These are phyloP conservation scores for Sturnus vulgaris DNA, from an alignment of 2,113 vertebrate species.

Conservation along the genomic window DNA sequence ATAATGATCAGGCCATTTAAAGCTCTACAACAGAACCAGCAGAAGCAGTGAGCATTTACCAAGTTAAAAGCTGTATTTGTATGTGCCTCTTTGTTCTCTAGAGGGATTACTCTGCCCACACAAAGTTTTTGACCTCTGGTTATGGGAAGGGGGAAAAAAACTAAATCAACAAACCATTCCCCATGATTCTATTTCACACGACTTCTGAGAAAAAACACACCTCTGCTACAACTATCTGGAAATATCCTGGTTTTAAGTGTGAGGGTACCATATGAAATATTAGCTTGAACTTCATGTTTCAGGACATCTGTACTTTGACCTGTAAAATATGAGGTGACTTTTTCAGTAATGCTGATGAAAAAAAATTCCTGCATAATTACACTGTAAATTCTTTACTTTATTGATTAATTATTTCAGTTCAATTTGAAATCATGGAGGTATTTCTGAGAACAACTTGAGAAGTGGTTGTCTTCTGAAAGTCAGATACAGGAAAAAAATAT, in stretches of 20 bases:
- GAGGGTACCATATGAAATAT: background rate
- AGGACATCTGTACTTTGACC: background rate
- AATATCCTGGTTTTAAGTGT: background rate
- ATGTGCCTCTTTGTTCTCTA: background rate
- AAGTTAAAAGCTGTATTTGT: background rate
- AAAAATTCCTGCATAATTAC: background rate
- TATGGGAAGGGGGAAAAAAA: background rate
- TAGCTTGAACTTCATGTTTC: background rate
- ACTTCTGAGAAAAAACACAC: background rate
- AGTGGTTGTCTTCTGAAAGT: background rate
- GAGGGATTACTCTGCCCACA: background rate
- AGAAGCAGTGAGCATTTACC: background rate
- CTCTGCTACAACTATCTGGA: background rate
- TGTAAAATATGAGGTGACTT: background rate
- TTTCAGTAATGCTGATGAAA: background rate
- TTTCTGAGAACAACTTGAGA: background rate
- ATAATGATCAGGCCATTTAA: background rate
- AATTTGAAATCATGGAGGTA: background rate
- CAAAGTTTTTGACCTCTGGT: background rate
- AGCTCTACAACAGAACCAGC: background rate
- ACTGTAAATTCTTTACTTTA: background rate
- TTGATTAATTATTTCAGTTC: background rate
- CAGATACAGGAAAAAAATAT: background rate
- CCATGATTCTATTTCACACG: background rate
- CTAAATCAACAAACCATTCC: fast-evolving